phyloP scores from a whole-genome alignment of 2,888 invertebrate species.

The Lasius fuliginosus region DNA sequence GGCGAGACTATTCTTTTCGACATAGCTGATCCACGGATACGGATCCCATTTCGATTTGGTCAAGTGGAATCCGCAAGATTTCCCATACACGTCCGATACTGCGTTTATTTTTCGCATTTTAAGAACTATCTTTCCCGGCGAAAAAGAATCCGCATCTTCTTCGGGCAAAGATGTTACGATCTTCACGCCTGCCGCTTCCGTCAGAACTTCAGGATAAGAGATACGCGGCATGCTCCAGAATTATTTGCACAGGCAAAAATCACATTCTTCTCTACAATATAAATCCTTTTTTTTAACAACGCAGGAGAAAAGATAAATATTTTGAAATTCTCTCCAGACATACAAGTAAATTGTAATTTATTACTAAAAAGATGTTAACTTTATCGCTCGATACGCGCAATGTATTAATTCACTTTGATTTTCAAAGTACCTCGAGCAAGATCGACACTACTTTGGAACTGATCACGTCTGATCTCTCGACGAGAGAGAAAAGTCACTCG shows the following conservation, averaged over 20 bases:
- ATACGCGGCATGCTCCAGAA: slow-evolving; percentile 51
- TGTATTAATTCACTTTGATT: slow-evolving; percentile 29
- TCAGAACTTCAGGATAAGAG: slow-evolving; percentile 64
- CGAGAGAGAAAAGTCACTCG: slow-evolving; percentile 78
- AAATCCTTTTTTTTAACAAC: neutral
- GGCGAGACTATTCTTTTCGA: slow-evolving; percentile 89
- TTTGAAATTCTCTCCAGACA: neutral
- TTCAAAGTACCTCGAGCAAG: slow-evolving; percentile 16
- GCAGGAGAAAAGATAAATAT: neutral
- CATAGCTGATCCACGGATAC: slow-evolving; percentile 92
- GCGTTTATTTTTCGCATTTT: slow-evolving; percentile 50
- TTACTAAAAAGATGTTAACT: neutral
- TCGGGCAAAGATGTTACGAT: slow-evolving; percentile 72
- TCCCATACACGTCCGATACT: slow-evolving; percentile 47
- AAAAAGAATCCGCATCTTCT: slow-evolving; percentile 32
- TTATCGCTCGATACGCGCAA: neutral
- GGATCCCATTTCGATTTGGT: slow-evolving; percentile 93
- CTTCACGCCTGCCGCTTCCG: slow-evolving; percentile 76
- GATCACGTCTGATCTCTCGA: slow-evolving; percentile 24
- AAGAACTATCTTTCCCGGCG: slow-evolving; percentile 61
- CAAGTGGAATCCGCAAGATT: slow-evolving; percentile 90
- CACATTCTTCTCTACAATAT: neutral
- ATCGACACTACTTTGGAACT: slow-evolving; percentile 44
- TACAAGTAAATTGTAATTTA: slow-evolving; percentile 7
- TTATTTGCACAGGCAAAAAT: neutral